A percentile compares a stretch with the other conserved stretches of the same genome.
Conservation (phyloP, 2,113 vertebrate species). For the Lamprotornis superbus region DNA sequence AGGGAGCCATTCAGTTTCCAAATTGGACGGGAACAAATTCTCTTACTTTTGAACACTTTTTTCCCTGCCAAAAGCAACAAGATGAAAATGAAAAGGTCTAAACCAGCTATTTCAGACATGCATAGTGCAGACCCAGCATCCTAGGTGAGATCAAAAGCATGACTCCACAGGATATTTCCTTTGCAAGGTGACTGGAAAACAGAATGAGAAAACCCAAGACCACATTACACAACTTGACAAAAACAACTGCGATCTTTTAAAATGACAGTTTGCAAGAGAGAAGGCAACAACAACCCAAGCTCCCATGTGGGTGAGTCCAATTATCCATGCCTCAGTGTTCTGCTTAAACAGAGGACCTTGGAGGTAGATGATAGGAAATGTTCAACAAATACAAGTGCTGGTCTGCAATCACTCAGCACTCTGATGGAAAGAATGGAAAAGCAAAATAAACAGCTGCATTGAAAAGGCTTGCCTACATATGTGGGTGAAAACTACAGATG, state of each 20-base stretch:
- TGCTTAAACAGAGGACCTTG: neutral
- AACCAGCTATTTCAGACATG: conserved; percentile 23
- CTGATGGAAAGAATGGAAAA: neutral
- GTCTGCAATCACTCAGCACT: neutral
- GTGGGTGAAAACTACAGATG: neutral
- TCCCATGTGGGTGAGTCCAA: neutral
- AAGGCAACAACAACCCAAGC: neutral
- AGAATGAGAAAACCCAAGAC: neutral
- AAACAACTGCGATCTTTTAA: neutral
- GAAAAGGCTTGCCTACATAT: neutral
- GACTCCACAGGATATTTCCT: neutral
- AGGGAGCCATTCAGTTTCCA: conserved; percentile 37
- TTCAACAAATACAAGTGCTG: neutral
- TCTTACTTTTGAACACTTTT: neutral
- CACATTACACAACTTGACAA: neutral
- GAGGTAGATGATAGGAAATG: neutral
- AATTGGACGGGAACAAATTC: conserved; percentile 8
- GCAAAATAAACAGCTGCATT: neutral
- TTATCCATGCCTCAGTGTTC: neutral
- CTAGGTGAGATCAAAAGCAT: conserved; percentile 22
- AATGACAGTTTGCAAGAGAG: neutral
- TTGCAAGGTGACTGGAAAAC: neutral
- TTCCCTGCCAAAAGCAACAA: conserved; percentile 53
- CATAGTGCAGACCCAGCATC: neutral
- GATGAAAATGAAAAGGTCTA: conserved; percentile 32